These are phyloP conservation scores for Schizotus pectinicornis DNA, from an alignment of 2,888 invertebrate genomes.

Conservation along the genomic window DNA sequence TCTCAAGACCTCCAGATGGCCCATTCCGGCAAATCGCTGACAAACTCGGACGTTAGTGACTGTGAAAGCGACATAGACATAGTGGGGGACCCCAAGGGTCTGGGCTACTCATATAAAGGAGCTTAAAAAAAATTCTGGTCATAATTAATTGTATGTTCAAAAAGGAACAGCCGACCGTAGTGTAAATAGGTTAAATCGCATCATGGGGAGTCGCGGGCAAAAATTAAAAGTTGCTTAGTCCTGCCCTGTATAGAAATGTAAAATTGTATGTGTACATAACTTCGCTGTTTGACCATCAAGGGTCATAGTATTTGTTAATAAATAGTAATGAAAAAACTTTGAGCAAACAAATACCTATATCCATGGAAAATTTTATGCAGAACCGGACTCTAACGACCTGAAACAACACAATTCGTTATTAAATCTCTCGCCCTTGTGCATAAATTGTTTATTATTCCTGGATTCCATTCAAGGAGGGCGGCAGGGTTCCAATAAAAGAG, in stretches of 20 bases:
- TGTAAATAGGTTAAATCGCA: no score
- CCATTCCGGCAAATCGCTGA: constrained; percentile 31
- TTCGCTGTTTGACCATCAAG: no score
- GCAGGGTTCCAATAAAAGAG: constrained; percentile 15
- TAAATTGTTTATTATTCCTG: constrained; percentile 6
- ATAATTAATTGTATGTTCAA: not conserved
- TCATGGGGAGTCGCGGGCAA: no score
- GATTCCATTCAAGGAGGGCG: constrained; percentile 2
- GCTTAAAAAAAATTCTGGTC: constrained; percentile 28
- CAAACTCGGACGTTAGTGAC: constrained; percentile 60
- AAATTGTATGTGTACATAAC: no score
- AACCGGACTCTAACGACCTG: no score
- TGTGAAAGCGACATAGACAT: constrained; percentile 69
- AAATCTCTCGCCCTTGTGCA: not conserved
- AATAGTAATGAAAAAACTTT: no score
- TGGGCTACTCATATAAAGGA: constrained; percentile 39
- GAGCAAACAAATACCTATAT: no score
- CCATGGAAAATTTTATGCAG: no score
- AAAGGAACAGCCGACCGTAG: not conserved
- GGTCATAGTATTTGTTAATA: no score
- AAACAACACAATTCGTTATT: no score
- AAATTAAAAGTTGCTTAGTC: no score
- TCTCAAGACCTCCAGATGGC: constrained; percentile 8
- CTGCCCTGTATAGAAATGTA: no score
- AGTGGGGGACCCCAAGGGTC: constrained; percentile 61